Evolutionary conservation across 2,888 invertebrate species (phyloP).

Genomic region (Corbicula japonica): DNA sequence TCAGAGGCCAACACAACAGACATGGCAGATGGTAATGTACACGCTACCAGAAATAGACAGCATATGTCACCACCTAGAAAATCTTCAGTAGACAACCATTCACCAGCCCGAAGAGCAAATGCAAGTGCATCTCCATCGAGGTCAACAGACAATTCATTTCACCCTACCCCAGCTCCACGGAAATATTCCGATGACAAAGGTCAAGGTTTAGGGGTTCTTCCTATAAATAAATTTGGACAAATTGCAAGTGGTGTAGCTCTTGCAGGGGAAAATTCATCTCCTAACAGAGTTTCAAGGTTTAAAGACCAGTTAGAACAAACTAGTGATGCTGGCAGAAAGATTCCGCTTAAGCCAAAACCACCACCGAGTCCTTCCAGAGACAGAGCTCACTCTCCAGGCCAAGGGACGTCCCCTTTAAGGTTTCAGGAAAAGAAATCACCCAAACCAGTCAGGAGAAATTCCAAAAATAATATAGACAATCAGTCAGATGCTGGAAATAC

Average conservation of each 20-base stretch:
- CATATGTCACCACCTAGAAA: conserved; percentile 39
- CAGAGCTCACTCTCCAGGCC: not conserved
- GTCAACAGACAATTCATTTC: not conserved
- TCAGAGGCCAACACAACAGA: conserved; percentile 5
- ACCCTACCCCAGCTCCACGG: conserved; percentile 50
- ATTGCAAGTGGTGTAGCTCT: conserved; percentile 42
- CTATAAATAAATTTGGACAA: conserved; percentile 40
- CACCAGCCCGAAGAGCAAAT: conserved; percentile 36
- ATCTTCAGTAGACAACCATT: conserved; percentile 5
- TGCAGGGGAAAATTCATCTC: conserved; percentile 2
- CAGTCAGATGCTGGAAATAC: conserved; percentile 5
- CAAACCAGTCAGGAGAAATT: conserved; percentile 1
- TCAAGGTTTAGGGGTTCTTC: conserved; percentile 20
- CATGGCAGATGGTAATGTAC: conserved; percentile 6
- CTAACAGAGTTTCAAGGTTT: conserved; percentile 41
- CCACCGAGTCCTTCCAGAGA: conserved; percentile 28
- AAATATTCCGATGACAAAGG: conserved; percentile 22
- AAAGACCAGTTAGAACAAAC: conserved; percentile 33
- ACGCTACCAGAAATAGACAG: conserved; percentile 26
- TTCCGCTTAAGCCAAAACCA: conserved; percentile 29
- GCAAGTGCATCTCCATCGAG: conserved; percentile 44
- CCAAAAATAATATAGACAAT: not conserved
- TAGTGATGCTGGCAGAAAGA: conserved; percentile 15
- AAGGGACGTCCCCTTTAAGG: conserved; percentile 3
- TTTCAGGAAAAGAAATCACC: conserved; percentile 20